These are phyloP conservation scores for Pollenia angustigena DNA, from an alignment of 2,888 invertebrate species.

Conservation along the genomic window DNA sequence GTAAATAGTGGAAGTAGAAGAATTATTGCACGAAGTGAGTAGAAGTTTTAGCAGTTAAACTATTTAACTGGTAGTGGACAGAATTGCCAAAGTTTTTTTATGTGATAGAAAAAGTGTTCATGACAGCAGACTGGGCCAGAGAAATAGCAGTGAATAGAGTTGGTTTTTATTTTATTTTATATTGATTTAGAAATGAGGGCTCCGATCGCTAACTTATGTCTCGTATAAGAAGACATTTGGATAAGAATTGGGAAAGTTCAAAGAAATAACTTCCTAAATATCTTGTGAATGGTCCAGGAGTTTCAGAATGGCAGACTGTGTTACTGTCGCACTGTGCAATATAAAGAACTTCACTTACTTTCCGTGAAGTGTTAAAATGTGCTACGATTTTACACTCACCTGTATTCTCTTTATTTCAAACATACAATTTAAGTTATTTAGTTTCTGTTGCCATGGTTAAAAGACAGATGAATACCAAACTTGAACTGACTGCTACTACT, in stretches of 20 bases:
- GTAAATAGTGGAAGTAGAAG: conserved; percentile 5
- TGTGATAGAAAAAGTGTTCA: neutral
- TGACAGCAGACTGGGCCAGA: neutral
- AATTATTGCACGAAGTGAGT: conserved; percentile 34
- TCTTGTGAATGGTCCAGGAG: too few species aligned
- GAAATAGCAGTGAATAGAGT: neutral
- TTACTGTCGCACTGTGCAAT: too few species aligned
- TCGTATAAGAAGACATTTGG: too few species aligned
- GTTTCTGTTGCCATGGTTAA: conserved; percentile 1
- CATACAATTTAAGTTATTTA: conserved; percentile 19
- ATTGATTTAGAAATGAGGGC: too few species aligned
- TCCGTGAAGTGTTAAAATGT: neutral
- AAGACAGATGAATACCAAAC: conserved; percentile 25
- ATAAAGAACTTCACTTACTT: too few species aligned
- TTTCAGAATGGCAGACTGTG: too few species aligned
- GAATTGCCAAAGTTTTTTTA: neutral
- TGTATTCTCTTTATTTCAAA: conserved; percentile 9
- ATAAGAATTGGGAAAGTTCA: too few species aligned
- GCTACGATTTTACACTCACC: neutral
- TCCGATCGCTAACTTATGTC: too few species aligned
- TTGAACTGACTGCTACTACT: conserved; percentile 24
- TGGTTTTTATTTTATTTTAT: too few species aligned
- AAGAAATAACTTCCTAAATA: too few species aligned
- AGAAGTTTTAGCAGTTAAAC: conserved; percentile 29
- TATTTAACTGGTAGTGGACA: conserved; percentile 25